Base-by-base conservation (phyloP, 2,113 vertebrate species). In the Typhlomys cinereus region DNA sequence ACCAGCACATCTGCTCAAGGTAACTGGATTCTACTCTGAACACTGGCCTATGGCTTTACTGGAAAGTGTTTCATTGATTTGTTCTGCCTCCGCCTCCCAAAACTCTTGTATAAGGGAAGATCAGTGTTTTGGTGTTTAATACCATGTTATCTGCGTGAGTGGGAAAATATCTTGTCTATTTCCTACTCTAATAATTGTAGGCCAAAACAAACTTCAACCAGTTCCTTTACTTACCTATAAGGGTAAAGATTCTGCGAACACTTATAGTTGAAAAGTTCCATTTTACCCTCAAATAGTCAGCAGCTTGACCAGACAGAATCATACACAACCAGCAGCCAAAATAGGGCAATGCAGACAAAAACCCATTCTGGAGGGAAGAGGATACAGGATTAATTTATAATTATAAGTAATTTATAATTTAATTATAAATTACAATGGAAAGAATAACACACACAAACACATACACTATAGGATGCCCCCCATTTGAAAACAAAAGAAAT, bases 261-360 rank as follows among this genome's bases (percentile, higher is more conserved):
- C 75, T 90, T 61, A 99, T 96, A 4, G 99, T 99, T 73, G 96
- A 98, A 73, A 98, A 97, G 21, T 96, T 97, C 94, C 96, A 97
- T 54, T 97, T 98, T 96, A 98, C 98, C 85, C 98, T 98, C 95
- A 99, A 98, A 88, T 98, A 98, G 97, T 99, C 99, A 29, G 99
- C 99, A 81, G 98, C 83, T 96, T 99, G 98, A 8, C 99, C 99
- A 41, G 98, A 98, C 6, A 99, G n/a, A 92, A 99, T 98, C 57
- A 99, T 98, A 85, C 98, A 93, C 10, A 99, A 4, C 95, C 98
- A 99, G 83, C 98, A 98, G 92, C 99, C 99, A 74, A 99, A 94
- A 96, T 99, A 99, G 66, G 99, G 99, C 52, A 99, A 93, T 21
- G 99, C 99, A n/a, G 99, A 99, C 86, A 99, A 98, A 91, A 99